Evolutionary conservation across 2,113 vertebrate species (phyloP).

Genomic region (Ammodytes marinus): DNA sequence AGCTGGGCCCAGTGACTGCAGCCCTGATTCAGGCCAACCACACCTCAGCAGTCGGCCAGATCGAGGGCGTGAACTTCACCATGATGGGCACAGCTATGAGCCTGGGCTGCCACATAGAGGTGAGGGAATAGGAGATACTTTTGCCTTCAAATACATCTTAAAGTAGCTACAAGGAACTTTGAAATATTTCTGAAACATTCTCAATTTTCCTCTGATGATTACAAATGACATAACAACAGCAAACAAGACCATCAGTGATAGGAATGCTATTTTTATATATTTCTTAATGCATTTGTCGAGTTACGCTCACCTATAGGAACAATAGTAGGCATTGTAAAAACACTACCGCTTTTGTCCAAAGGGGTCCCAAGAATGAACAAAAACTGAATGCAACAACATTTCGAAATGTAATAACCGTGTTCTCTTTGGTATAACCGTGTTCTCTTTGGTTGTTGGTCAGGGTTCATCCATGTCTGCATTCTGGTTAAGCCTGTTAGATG

Average conservation of each 20-base stretch:
- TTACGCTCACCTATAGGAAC: too few relatives aligned
- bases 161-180: too few relatives aligned
- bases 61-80: constrained; percentile 68
- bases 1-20: constrained; percentile 48
- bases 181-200: too few relatives aligned
- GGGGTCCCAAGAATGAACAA: too few relatives aligned
- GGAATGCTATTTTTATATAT: too few relatives aligned
- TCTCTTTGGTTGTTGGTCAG: constrained; percentile 33
- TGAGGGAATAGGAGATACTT: constrained; percentile 14
- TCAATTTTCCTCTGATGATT: too few relatives aligned
- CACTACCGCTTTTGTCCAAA: too few relatives aligned
- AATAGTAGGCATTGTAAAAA: too few relatives aligned
- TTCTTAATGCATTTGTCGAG: too few relatives aligned
- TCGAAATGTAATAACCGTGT: not conserved
- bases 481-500: constrained; percentile 70
- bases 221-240: too few relatives aligned
- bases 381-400: not conserved
- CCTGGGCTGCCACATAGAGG: constrained; percentile 60
- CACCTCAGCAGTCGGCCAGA: constrained; percentile 52
- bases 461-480: constrained; percentile 59
- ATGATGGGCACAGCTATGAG: constrained; percentile 28
- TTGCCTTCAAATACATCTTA: not conserved
- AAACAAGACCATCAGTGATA: too few relatives aligned
- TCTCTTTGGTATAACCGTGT: not conserved
- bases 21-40: constrained; percentile 65